Evolutionary conservation across 2,797 vertebrate species (phyloP).

Genomic region (Clarias platycephalus): DNA sequence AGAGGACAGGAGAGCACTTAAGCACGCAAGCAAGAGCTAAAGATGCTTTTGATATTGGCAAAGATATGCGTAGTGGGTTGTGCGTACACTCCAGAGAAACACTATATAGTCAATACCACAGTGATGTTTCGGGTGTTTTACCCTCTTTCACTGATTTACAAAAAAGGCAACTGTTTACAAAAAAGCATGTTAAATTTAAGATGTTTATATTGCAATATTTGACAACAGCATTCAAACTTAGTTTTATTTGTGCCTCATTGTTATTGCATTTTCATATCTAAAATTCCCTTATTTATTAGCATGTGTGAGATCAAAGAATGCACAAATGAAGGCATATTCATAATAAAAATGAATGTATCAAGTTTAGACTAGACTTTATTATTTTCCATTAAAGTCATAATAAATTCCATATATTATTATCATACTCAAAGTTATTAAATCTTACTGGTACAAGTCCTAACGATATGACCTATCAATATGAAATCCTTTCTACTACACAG

Average conservation of each 20-base stretch:
- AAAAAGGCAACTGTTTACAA: background rate
- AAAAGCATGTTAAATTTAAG: background rate
- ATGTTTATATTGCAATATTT: background rate
- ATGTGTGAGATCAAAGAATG: background rate
- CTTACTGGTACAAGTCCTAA: background rate
- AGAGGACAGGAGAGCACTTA: conserved; percentile 8
- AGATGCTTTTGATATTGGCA: background rate
- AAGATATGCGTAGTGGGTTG: background rate
- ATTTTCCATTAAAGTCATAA: background rate
- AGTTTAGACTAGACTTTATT: background rate
- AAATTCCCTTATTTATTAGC: background rate
- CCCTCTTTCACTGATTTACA: background rate
- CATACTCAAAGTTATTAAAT: background rate
- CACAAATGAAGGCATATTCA: background rate
- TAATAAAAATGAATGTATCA: background rate
- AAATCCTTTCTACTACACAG: background rate
- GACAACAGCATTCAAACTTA: background rate
- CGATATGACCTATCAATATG: background rate
- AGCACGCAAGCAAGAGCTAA: background rate
- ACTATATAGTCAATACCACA: background rate
- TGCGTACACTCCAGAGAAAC: background rate
- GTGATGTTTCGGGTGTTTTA: background rate
- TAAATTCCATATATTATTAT: background rate
- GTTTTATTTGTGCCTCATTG: background rate
- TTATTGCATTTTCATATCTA: background rate